These are phyloP conservation scores for Harpalus rufipes DNA, from an alignment of 2,888 invertebrate species.

Conservation along the genomic window DNA sequence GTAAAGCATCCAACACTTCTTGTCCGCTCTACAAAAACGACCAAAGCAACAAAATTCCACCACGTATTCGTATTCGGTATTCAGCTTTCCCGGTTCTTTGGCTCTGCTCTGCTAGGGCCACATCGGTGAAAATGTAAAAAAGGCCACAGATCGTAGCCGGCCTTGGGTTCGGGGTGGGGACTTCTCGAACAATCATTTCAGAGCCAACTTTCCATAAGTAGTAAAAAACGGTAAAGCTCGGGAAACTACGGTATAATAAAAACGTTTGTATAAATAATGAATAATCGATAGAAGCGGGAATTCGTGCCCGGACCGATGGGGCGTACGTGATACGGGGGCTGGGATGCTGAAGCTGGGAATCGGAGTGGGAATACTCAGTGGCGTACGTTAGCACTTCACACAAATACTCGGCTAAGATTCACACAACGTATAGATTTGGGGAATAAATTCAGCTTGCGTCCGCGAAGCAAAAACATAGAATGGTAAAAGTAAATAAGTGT, in stretches of 20 bases:
- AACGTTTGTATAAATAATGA: conserved; percentile 78
- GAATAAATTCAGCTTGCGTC: not conserved
- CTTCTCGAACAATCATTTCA: conserved; percentile 68
- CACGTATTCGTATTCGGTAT: conserved; percentile 8
- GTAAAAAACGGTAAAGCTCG: conserved; percentile 74
- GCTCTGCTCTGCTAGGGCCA: not conserved
- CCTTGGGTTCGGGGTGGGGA: conserved; percentile 11
- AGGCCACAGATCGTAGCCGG: conserved; percentile 21
- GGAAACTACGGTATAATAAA: conserved; percentile 75
- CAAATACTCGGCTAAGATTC: not conserved
- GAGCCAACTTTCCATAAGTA: conserved; percentile 71
- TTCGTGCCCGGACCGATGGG: conserved; percentile 66
- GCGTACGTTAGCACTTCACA: conserved; percentile 46
- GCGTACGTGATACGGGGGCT: conserved; percentile 40
- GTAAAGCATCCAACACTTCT: conserved; percentile 30
- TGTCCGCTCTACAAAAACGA: conserved; percentile 12
- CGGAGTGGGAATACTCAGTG: conserved; percentile 27
- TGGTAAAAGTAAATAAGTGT: not conserved
- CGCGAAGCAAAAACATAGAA: not conserved
- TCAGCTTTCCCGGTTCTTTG: not conserved
- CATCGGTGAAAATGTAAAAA: conserved; percentile 54
- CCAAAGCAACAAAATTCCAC: conserved; percentile 13
- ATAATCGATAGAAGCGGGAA: conserved; percentile 76
- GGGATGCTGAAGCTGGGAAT: not conserved
- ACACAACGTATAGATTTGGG: not conserved